phyloP scores from a whole-genome alignment of 2,113 vertebrate genomes.

The Syrmaticus mikado region DNA sequence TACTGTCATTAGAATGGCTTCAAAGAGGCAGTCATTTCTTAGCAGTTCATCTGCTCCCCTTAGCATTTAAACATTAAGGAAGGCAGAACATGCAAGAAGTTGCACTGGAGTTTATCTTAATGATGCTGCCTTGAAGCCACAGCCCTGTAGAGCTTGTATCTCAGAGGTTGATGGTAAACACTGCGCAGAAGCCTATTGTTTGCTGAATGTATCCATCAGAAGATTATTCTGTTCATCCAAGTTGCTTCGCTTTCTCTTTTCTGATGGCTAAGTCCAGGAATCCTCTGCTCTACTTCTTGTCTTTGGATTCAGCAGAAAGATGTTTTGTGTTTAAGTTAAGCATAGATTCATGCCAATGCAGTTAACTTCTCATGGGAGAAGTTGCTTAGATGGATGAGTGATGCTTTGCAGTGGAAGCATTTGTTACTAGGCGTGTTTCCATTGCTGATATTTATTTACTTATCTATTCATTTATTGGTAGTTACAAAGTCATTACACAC shows the following conservation, averaged over 20 bases:
- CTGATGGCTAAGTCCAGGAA: background rate
- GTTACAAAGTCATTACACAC: background rate
- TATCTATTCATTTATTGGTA: background rate
- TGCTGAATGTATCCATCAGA: slow-evolving; percentile 21
- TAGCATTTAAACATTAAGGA: background rate
- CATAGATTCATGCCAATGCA: slow-evolving; percentile 31
- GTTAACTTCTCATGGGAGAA: slow-evolving; percentile 32
- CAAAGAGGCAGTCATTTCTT: background rate
- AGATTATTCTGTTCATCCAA: background rate
- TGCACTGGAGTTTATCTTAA: background rate
- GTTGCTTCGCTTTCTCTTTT: slow-evolving; percentile 14
- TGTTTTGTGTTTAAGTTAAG: slow-evolving; percentile 27
- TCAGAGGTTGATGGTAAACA: slow-evolving; percentile 22
- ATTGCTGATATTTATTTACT: background rate
- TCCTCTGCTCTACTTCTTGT: background rate
- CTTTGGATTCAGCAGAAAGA: background rate
- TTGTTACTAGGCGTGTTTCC: background rate
- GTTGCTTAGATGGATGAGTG: background rate
- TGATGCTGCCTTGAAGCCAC: background rate
- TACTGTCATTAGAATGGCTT: background rate
- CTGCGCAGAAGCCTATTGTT: background rate
- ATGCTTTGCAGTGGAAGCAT: background rate
- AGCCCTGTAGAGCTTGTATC: background rate
- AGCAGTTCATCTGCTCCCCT: background rate
- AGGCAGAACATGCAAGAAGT: background rate